A percentile compares a stretch with the other conserved stretches of the same genome.
phyloP scores from a whole-genome alignment of 2,797 vertebrate species.

The Enteromius paludinosus region DNA sequence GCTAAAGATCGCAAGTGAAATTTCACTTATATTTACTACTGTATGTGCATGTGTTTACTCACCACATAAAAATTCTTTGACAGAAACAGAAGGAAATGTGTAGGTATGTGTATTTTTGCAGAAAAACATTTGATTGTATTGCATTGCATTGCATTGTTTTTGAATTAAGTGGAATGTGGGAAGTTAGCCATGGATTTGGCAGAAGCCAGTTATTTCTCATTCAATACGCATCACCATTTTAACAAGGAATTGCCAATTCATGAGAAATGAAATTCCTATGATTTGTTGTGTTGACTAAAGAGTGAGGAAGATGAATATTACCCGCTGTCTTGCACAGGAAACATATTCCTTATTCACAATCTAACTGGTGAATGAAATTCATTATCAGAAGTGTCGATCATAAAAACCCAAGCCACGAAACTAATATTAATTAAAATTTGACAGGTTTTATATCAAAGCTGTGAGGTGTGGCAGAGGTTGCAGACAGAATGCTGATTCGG shows the following conservation, averaged over 20 bases:
- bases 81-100: not conserved
- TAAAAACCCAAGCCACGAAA: slow-evolving; percentile 13
- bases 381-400: slow-evolving; percentile 45
- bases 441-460: slow-evolving; percentile 35
- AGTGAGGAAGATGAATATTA: not conserved
- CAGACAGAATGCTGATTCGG: not conserved
- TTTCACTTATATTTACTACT: slow-evolving; percentile 1
- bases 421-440: slow-evolving; percentile 42
- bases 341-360: slow-evolving; percentile 10
- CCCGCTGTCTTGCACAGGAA: not conserved
- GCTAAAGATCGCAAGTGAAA: slow-evolving; percentile 34
- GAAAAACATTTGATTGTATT: not conserved
- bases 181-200: slow-evolving; percentile 19
- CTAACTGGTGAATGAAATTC: slow-evolving; percentile 40
- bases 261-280: slow-evolving; percentile 28
- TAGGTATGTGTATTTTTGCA: no score
- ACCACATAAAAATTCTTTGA: not conserved
- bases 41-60: not conserved
- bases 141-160: slow-evolving; percentile 32
- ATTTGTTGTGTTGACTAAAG: slow-evolving; percentile 27
- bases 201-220: slow-evolving; percentile 10
- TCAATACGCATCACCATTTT: not conserved
- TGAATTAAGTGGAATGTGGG: slow-evolving; percentile 41
- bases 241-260: slow-evolving; percentile 29
- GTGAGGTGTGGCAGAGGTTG: not conserved